Evolutionary conservation across 1,140 invertebrate species (phyloP).

Genomic region (Trypoxylus dichotomus): DNA sequence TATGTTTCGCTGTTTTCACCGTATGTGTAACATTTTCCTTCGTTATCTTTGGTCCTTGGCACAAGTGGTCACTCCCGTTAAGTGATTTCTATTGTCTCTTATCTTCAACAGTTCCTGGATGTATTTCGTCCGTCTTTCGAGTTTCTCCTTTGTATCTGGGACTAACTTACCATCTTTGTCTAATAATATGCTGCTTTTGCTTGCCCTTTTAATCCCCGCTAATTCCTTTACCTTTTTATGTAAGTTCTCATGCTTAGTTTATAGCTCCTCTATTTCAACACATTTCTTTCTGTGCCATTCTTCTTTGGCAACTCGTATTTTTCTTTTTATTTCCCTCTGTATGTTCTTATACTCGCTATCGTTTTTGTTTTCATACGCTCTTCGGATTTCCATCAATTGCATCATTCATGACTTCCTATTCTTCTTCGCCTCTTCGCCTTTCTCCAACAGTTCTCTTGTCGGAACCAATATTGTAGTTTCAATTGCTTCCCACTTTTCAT

Average conservation of each 20-base stretch:
- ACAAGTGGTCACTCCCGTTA: conserved; percentile 20
- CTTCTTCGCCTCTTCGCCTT: neutral
- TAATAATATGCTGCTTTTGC: neutral
- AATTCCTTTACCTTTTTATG: conserved; percentile 28
- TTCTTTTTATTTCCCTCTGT: conserved; percentile 31
- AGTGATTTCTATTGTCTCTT: conserved; percentile 8
- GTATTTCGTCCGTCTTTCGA: conserved; percentile 35
- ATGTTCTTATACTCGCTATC: conserved; percentile 37
- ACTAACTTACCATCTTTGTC: conserved; percentile 34
- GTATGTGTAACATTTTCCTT: conserved; percentile 18
- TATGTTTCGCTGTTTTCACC: conserved; percentile 30
- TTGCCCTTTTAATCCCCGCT: conserved; percentile 22
- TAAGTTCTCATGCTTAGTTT: conserved; percentile 33
- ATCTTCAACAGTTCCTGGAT: conserved; percentile 33
- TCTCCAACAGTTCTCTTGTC: neutral
- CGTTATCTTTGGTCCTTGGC: conserved; percentile 34
- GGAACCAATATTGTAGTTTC: neutral
- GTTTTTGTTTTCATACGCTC: conserved; percentile 34
- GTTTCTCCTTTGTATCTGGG: conserved; percentile 29
- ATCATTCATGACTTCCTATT: conserved; percentile 21
- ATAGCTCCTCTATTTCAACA: conserved; percentile 35
- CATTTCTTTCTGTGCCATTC: conserved; percentile 32
- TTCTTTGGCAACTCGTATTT: conserved; percentile 35
- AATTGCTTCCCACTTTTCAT: neutral
- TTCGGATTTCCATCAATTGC: conserved; percentile 8